A percentile compares a stretch with the other conserved stretches of the same genome.
phyloP scores from a whole-genome alignment of 2,797 vertebrate species.

The Gambusia yucatana region DNA sequence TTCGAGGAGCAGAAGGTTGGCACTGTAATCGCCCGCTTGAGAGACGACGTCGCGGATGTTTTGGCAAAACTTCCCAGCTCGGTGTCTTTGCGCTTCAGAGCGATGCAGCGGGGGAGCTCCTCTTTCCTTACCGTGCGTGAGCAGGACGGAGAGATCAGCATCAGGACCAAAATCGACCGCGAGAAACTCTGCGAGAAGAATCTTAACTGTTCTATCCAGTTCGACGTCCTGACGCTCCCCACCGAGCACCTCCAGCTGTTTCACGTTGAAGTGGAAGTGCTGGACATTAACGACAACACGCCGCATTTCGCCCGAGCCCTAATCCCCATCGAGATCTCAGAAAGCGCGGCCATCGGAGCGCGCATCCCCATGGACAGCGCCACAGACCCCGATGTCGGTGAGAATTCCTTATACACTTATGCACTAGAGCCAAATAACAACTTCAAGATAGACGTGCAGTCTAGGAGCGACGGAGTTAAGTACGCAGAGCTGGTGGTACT shows the following conservation, averaged over 20 bases:
- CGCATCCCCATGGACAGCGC: conserved; percentile 96
- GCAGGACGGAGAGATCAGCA: conserved; percentile 93
- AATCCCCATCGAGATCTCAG: conserved; percentile 94
- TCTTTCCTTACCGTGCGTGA: conserved; percentile 89
- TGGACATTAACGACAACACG: conserved; percentile 97
- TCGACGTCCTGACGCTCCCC: conserved; percentile 95
- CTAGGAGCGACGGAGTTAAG: conserved; percentile 92
- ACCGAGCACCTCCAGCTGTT: conserved; percentile 96
- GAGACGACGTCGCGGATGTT: conserved; percentile 91
- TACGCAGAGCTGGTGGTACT: conserved; percentile 94
- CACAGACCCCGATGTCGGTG: conserved; percentile 93
- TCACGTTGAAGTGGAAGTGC: conserved; percentile 93
- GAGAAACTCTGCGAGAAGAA: conserved; percentile 96
- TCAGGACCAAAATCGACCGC: conserved; percentile 92
- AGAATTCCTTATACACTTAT: conserved; percentile 93
- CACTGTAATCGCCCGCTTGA: conserved; percentile 89
- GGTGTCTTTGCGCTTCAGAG: conserved; percentile 89
- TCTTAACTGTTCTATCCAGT: conserved; percentile 94
- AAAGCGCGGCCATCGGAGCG: conserved; percentile 92
- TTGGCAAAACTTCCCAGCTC: conserved; percentile 89
- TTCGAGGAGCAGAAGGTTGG: conserved; percentile 95
- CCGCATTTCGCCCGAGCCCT: conserved; percentile 92
- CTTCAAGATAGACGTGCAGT: conserved; percentile 91
- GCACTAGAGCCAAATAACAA: conserved; percentile 89
- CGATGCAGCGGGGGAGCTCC: conserved; percentile 90